A percentile compares a stretch with the other conserved stretches of the same genome.
phyloP scores from a whole-genome alignment of 2,888 invertebrate species.

The Desoria tigrina region DNA sequence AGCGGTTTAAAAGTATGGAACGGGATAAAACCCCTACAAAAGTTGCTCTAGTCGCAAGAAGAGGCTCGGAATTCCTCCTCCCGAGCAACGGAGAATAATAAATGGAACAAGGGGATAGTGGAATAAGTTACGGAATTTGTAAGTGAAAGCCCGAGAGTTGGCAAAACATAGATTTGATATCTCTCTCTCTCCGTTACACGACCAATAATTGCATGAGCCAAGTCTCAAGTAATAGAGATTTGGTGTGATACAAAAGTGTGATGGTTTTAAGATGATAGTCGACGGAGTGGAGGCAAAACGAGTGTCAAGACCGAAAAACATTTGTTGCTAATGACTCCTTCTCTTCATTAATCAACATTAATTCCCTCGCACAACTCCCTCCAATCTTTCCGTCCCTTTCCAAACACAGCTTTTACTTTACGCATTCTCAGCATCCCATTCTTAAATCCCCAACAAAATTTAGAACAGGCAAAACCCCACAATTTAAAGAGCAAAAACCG shows the following conservation, averaged over 20 bases:
- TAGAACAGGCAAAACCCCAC: too few species aligned
- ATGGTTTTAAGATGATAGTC: slow-evolving; percentile 43
- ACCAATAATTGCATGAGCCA: slow-evolving; percentile 43
- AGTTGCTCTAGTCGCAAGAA: too few species aligned
- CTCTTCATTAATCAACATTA: slow-evolving; percentile 54
- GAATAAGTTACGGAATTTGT: too few species aligned
- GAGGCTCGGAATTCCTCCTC: too few species aligned
- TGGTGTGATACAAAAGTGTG: slow-evolving; percentile 27
- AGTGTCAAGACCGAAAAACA: slow-evolving; percentile 50
- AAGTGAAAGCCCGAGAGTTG: too few species aligned
- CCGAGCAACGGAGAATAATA: too few species aligned
- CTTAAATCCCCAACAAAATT: too few species aligned
- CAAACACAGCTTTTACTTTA: background rate
- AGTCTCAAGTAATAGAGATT: slow-evolving; percentile 9
- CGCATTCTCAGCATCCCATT: too few species aligned
- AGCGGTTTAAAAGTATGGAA: too few species aligned
- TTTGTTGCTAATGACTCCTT: slow-evolving; percentile 54
- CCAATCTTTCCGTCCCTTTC: slow-evolving; percentile 10
- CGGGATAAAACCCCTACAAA: too few species aligned
- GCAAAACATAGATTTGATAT: too few species aligned
- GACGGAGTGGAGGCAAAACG: slow-evolving; percentile 26
- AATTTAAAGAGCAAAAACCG: background rate
- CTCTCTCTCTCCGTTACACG: slow-evolving; percentile 27
- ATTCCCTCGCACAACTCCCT: slow-evolving; percentile 41
- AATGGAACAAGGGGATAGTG: too few species aligned